phyloP scores from a whole-genome alignment of 1,140 invertebrate species.

The Acromyrmex echinatior region DNA sequence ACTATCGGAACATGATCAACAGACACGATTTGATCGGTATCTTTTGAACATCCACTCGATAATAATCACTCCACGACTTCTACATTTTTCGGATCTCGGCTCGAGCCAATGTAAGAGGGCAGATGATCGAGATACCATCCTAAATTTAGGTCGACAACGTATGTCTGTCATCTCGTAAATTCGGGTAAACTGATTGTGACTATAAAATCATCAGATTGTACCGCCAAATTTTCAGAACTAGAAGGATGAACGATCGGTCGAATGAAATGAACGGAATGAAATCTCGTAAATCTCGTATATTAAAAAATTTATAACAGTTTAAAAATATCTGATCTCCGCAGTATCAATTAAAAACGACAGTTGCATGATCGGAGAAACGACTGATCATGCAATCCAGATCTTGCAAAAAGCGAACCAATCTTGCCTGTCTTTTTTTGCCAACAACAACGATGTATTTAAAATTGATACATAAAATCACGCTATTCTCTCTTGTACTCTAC shows the following conservation, averaged over 20 bases:
- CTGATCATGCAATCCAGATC: slow-evolving; percentile 17
- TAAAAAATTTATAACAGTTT: slow-evolving; percentile 82
- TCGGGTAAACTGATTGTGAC: slow-evolving; percentile 65
- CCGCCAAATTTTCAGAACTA: slow-evolving; percentile 62
- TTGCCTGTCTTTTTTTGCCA: neutral
- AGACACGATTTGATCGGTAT: slow-evolving; percentile 36
- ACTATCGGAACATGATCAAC: slow-evolving; percentile 37
- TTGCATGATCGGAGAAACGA: slow-evolving; percentile 46
- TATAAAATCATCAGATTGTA: slow-evolving; percentile 72
- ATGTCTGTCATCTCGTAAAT: slow-evolving; percentile 72
- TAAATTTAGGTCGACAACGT: slow-evolving; percentile 66
- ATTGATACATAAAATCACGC: slow-evolving; percentile 2
- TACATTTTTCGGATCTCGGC: slow-evolving; percentile 4
- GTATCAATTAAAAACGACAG: slow-evolving; percentile 81
- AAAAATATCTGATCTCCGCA: slow-evolving; percentile 71
- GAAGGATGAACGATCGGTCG: slow-evolving; percentile 45
- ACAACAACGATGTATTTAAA: slow-evolving; percentile 60
- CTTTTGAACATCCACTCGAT: slow-evolving; percentile 31
- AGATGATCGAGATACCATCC: slow-evolving; percentile 32
- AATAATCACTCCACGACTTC: slow-evolving; percentile 28
- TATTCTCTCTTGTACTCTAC: neutral
- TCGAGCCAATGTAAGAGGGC: slow-evolving; percentile 8
- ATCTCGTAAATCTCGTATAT: slow-evolving; percentile 80
- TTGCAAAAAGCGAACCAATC: slow-evolving; percentile 61
- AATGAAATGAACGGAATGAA: slow-evolving; percentile 33